Evolutionary conservation across 2,888 invertebrate genomes (phyloP).

Genomic region (Nipponacmea schrenckii): DNA sequence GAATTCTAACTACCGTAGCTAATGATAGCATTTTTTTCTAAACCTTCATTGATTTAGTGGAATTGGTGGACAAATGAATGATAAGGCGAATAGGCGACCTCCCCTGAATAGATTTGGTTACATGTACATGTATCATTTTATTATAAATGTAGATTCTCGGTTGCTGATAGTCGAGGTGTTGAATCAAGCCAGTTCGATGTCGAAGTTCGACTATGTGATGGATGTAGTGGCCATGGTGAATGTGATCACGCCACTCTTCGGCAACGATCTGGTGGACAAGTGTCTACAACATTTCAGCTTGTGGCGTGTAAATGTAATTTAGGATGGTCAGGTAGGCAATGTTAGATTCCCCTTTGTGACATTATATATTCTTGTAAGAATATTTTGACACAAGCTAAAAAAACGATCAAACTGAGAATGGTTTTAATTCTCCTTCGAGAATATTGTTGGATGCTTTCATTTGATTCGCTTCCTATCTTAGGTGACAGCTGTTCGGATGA

Average conservation of each 20-base stretch:
- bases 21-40: too few species aligned
- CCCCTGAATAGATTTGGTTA: too few species aligned
- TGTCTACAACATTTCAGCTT: conserved; percentile 13
- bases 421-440: too few species aligned
- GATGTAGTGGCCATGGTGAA: conserved; percentile 36
- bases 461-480: conserved; percentile 7
- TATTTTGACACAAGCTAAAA: too few species aligned
- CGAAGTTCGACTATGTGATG: conserved; percentile 35
- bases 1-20: too few species aligned
- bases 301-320: conserved; percentile 27
- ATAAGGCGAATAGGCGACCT: too few species aligned
- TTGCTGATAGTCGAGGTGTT: conserved; percentile 16
- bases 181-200: conserved; percentile 22
- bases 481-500: conserved; percentile 31
- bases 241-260: conserved; percentile 22
- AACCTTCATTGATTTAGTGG: too few species aligned
- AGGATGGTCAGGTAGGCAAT: conserved; percentile 30
- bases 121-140: too few species aligned
- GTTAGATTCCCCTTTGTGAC: neutral
- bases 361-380: too few species aligned
- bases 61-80: too few species aligned
- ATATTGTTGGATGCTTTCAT: too few species aligned
- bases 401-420: too few species aligned
- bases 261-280: neutral
- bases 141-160: neutral